Evolutionary conservation across 2,888 invertebrate species (phyloP).

Genomic region (Cosmopolites sordidus): DNA sequence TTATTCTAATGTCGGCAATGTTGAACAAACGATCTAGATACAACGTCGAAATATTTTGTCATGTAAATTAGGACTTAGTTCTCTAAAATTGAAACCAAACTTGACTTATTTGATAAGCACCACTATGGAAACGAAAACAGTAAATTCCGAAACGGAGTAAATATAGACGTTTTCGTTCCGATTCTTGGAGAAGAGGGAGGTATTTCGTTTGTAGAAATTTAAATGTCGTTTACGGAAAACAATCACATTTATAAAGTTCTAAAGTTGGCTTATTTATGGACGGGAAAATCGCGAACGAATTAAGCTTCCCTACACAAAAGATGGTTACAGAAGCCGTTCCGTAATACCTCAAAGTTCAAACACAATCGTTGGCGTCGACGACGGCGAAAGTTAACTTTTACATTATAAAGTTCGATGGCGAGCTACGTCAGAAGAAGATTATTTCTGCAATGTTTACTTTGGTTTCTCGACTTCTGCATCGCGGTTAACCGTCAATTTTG

Average conservation of each 20-base stretch:
- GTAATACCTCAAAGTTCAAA: conserved; percentile 6
- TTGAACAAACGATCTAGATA: no score
- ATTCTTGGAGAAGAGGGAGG: no score
- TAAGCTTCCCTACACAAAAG: conserved; percentile 4
- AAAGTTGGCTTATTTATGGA: conserved; percentile 4
- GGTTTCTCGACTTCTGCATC: background rate
- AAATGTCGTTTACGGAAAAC: conserved; percentile 1
- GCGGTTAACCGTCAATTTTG: background rate
- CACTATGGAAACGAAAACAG: no score
- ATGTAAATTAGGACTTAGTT: background rate
- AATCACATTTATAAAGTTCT: conserved; percentile 6
- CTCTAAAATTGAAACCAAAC: no score
- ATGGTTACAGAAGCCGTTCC: background rate
- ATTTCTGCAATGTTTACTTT: background rate
- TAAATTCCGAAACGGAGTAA: no score
- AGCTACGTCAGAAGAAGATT: background rate
- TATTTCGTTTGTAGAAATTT: background rate
- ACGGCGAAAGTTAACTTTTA: conserved; percentile 10
- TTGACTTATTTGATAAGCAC: no score
- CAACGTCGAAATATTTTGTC: background rate
- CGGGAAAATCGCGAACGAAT: background rate
- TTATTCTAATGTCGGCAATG: no score
- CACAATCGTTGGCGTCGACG: background rate
- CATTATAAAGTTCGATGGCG: background rate
- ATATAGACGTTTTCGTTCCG: no score